These are phyloP conservation scores for Marisa cornuarietis DNA, from an alignment of 1,140 invertebrate species.

Conservation along the genomic window DNA sequence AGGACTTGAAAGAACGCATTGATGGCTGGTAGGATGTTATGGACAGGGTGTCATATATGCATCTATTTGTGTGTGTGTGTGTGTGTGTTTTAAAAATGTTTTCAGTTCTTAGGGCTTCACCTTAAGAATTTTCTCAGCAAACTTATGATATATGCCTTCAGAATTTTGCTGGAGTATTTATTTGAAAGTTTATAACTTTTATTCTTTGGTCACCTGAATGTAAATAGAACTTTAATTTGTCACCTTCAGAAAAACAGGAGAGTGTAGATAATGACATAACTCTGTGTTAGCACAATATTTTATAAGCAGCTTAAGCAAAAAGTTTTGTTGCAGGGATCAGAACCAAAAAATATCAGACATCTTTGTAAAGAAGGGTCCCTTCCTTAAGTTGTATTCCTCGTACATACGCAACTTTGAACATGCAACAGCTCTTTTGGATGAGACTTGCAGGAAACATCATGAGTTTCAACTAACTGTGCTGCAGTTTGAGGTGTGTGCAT, in stretches of 20 bases:
- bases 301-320: neutral
- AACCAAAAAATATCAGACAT: slow-evolving; percentile 77
- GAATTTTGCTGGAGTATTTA: too few species aligned
- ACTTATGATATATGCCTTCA: too few species aligned
- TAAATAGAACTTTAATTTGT: too few species aligned
- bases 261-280: too few species aligned
- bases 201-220: too few species aligned
- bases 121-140: too few species aligned
- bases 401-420: slow-evolving; percentile 79
- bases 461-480: slow-evolving; percentile 73
- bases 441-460: slow-evolving; percentile 72
- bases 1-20: slow-evolving; percentile 74
- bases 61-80: neutral
- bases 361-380: slow-evolving; percentile 80
- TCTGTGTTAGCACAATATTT: neutral
- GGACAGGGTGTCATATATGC: neutral
- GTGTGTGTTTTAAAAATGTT: slow-evolving; percentile 1
- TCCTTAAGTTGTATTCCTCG: slow-evolving; percentile 78
- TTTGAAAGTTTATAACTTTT: too few species aligned
- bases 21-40: slow-evolving; percentile 69
- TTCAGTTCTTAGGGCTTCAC: neutral
- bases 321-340: slow-evolving; percentile 59
- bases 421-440: slow-evolving; percentile 73
- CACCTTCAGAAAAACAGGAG: too few species aligned
- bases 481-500: slow-evolving; percentile 73